Evolutionary conservation across 2,888 invertebrate species (phyloP).

Genomic region (Sinodicranocentrus sp.): DNA sequence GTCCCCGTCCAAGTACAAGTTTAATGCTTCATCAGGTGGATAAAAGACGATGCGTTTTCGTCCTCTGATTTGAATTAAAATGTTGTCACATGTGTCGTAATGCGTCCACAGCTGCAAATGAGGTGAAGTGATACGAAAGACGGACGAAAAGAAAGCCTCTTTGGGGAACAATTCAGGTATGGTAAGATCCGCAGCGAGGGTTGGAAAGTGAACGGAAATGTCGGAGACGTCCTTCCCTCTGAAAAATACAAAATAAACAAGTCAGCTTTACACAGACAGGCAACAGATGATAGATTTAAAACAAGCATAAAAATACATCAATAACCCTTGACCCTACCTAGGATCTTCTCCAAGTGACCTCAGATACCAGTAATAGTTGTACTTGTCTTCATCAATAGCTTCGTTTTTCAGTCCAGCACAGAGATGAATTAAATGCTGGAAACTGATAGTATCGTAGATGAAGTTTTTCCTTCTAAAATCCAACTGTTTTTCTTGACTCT

Average conservation of each 20-base stretch:
- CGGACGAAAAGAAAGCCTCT: slow-evolving; percentile 80
- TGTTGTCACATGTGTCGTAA: slow-evolving; percentile 82
- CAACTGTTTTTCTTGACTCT: slow-evolving; percentile 79
- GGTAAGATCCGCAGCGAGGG: slow-evolving; percentile 79
- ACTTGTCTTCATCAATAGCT: slow-evolving; percentile 28
- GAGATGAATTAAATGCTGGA: slow-evolving; percentile 79
- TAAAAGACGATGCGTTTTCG: slow-evolving; percentile 80
- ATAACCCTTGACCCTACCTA: slow-evolving; percentile 75
- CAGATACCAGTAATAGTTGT: slow-evolving; percentile 77
- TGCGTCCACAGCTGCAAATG: slow-evolving; percentile 81
- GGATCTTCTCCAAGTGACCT: slow-evolving; percentile 80
- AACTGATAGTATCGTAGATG: slow-evolving; percentile 79
- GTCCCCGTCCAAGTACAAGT: slow-evolving; percentile 81
- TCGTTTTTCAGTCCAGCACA: slow-evolving; percentile 76
- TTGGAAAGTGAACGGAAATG: slow-evolving; percentile 80
- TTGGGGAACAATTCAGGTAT: slow-evolving; percentile 79
- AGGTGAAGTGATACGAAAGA: slow-evolving; percentile 80
- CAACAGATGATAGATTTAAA: neutral
- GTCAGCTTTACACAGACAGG: neutral
- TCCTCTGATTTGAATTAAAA: slow-evolving; percentile 80
- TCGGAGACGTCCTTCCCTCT: slow-evolving; percentile 80
- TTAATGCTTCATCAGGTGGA: slow-evolving; percentile 79
- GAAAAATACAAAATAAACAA: neutral
- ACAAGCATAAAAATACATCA: neutral
- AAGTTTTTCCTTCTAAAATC: slow-evolving; percentile 81